Evolutionary conservation across 2,888 invertebrate genomes (phyloP).

Genomic region (Busseola fusca): DNA sequence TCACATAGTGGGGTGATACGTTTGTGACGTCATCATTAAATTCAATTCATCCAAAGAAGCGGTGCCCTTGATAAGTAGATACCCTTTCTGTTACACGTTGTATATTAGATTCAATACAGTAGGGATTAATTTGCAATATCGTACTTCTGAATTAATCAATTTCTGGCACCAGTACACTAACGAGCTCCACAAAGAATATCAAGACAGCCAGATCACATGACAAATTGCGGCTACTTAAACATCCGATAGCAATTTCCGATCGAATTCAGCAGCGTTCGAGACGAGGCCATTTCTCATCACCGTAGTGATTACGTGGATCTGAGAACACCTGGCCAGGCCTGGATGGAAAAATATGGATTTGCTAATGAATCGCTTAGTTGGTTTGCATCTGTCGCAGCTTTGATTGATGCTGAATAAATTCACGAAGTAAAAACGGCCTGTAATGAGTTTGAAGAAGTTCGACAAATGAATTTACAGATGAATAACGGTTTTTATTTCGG

Average conservation of each 20-base stretch:
- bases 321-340: constrained; percentile 67
- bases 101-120: not conserved
- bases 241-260: constrained; percentile 67
- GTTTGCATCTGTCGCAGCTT: constrained; percentile 72
- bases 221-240: constrained; percentile 61
- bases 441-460: constrained; percentile 64
- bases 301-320: constrained; percentile 66
- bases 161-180: constrained; percentile 21
- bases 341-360: constrained; percentile 73
- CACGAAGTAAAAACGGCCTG: constrained; percentile 53
- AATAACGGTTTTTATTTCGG: constrained; percentile 52
- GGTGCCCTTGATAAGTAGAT: too few relatives aligned
- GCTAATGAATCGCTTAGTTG: constrained; percentile 78
- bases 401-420: constrained; percentile 74
- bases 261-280: constrained; percentile 63
- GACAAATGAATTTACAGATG: constrained; percentile 55
- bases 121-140: not conserved
- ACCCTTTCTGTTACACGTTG: too few relatives aligned
- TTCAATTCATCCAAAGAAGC: too few relatives aligned
- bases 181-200: constrained; percentile 50
- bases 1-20: too few relatives aligned
- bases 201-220: constrained; percentile 53
- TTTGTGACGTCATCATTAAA: too few relatives aligned
- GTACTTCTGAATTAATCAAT: not conserved
- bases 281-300: constrained; percentile 69